phyloP scores from a whole-genome alignment of 2,888 invertebrate genomes.

The Dasysyrphus albostriatus region DNA sequence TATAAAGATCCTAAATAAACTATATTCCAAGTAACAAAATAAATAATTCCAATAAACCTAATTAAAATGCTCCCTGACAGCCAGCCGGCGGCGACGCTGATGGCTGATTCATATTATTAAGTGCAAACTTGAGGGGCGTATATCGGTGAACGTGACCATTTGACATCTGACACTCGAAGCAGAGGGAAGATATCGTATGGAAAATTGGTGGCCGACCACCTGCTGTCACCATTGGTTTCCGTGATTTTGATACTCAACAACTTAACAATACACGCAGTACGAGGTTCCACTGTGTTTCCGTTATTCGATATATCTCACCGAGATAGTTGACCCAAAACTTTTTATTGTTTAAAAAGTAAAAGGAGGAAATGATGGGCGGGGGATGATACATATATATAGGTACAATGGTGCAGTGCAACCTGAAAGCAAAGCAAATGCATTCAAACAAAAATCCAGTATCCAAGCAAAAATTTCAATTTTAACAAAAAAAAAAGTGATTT shows the following conservation, averaged over 20 bases:
- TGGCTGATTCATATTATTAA: slow-evolving; percentile 49
- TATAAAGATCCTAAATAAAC: no score
- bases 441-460: not conserved
- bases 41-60: not conserved
- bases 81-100: not conserved
- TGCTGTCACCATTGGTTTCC: slow-evolving; percentile 60
- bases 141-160: slow-evolving; percentile 52
- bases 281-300: slow-evolving; percentile 54
- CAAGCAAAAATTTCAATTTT: slow-evolving; percentile 7
- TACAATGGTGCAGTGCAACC: not conserved
- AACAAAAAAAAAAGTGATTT: slow-evolving; percentile 10
- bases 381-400: not conserved
- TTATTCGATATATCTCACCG: slow-evolving; percentile 65
- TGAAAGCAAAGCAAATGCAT: not conserved
- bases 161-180: slow-evolving; percentile 23
- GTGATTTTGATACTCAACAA: slow-evolving; percentile 42
- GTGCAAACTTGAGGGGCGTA: not conserved
- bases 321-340: slow-evolving; percentile 54
- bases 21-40: not conserved
- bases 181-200: not conserved
- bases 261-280: slow-evolving; percentile 4
- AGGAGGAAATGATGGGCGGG: not conserved
- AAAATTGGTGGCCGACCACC: slow-evolving; percentile 53
- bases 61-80: not conserved
- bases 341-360: not conserved